Evolutionary conservation across 2,113 vertebrate species (phyloP).

Genomic region (Bothrops jararaca): DNA sequence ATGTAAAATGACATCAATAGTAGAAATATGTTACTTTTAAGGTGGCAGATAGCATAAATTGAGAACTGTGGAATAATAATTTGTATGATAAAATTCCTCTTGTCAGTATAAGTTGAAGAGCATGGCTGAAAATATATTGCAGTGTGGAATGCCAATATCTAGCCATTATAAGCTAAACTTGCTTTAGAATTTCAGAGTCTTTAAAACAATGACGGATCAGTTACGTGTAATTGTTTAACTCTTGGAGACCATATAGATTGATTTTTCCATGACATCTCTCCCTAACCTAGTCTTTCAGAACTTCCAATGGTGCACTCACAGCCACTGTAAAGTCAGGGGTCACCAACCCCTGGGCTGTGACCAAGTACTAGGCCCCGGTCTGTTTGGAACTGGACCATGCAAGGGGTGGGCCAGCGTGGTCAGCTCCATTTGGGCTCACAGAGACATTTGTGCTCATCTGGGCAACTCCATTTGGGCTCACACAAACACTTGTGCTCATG

Average conservation of each 20-base stretch:
- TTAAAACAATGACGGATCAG: not conserved
- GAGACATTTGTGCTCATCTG: no score
- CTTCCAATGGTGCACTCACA: not conserved
- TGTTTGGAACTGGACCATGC: no score
- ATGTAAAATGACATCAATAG: not conserved
- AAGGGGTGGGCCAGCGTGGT: no score
- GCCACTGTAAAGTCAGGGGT: not conserved
- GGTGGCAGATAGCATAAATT: not conserved
- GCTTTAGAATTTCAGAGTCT: not conserved
- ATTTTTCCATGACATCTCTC: not conserved
- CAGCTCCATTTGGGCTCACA: no score
- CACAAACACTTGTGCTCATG: not conserved
- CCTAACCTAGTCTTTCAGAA: not conserved
- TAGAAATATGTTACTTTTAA: not conserved
- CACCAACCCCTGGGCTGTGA: no score
- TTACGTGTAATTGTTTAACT: not conserved
- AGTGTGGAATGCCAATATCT: not conserved
- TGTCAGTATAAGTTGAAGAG: not conserved
- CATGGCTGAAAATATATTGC: not conserved
- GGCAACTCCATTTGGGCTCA: no score
- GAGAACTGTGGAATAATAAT: not conserved
- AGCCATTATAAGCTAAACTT: not conserved
- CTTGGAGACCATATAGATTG: not conserved
- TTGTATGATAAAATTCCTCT: not conserved
- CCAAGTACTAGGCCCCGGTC: no score